phyloP scores from a whole-genome alignment of 2,797 vertebrate genomes.

The Coregonus suidteri region DNA sequence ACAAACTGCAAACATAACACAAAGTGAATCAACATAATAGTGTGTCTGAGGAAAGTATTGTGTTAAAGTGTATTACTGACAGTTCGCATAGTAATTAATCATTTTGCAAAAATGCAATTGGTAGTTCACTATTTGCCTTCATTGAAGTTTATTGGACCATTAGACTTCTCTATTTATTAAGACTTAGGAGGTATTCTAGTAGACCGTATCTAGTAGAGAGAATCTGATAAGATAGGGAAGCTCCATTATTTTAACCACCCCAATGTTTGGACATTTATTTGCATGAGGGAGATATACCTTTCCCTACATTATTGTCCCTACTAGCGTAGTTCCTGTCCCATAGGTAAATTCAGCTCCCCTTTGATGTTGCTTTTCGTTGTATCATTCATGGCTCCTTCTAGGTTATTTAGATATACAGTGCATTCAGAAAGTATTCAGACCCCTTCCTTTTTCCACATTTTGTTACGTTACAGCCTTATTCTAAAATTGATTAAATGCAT shows the following conservation, averaged over 20 bases:
- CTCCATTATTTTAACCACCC: not conserved
- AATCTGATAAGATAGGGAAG: not conserved
- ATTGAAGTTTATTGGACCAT: not conserved
- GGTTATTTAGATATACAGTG: not conserved
- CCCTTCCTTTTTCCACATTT: too few relatives aligned
- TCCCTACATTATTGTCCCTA: not conserved
- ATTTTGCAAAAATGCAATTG: not conserved
- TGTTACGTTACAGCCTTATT: too few relatives aligned
- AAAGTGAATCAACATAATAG: not conserved
- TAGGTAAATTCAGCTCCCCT: not conserved
- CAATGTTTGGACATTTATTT: not conserved
- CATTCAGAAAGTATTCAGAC: too few relatives aligned
- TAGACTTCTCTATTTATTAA: not conserved
- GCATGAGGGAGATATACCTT: not conserved
- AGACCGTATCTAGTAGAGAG: not conserved
- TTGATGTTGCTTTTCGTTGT: not conserved
- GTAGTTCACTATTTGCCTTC: not conserved
- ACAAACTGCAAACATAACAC: not conserved
- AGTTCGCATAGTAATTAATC: not conserved
- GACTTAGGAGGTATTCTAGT: not conserved
- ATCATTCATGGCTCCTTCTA: not conserved
- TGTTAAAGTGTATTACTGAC: not conserved
- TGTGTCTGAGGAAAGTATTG: not conserved
- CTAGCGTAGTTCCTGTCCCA: not conserved
- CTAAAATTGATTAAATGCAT: too few relatives aligned